A percentile compares a stretch with the other conserved stretches of the same genome.
Conservation (phyloP, 2,113 vertebrate species). For the Solea solea region DNA sequence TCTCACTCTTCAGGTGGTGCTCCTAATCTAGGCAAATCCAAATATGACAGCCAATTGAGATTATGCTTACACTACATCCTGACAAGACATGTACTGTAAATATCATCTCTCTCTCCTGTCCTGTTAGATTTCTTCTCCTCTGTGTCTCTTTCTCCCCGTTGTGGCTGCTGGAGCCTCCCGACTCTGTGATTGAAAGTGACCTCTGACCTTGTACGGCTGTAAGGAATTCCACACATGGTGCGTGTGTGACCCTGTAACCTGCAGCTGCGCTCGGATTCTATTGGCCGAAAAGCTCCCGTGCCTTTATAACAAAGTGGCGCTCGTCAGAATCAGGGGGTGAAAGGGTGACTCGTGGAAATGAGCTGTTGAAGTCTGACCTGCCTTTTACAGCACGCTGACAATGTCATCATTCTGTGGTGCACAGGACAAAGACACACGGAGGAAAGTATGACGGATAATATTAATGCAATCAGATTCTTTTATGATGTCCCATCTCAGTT, state of each 20-base stretch:
- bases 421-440: conserved; percentile 13
- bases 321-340: conserved; percentile 72
- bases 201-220: conserved; percentile 61
- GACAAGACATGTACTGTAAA: no score
- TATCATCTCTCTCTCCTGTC: conserved; percentile 7
- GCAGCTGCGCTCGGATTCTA: conserved; percentile 57
- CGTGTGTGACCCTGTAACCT: conserved; percentile 64
- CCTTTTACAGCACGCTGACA: conserved; percentile 66
- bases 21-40: not conserved
- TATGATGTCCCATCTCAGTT: not conserved
- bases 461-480: not conserved
- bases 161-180: conserved; percentile 40
- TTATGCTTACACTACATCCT: no score
- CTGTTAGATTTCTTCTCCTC: conserved; percentile 3
- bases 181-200: conserved; percentile 73
- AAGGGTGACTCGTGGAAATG: conserved; percentile 69
- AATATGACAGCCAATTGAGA: not conserved
- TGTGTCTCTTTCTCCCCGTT: conserved; percentile 41
- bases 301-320: conserved; percentile 55
- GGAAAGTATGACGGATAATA: conserved; percentile 20
- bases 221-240: conserved; percentile 79
- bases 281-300: conserved; percentile 71
- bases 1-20: not conserved
- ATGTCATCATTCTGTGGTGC: conserved; percentile 62
- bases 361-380: conserved; percentile 60